phyloP scores from a whole-genome alignment of 2,797 vertebrate genomes.

The Clarias pachynema region DNA sequence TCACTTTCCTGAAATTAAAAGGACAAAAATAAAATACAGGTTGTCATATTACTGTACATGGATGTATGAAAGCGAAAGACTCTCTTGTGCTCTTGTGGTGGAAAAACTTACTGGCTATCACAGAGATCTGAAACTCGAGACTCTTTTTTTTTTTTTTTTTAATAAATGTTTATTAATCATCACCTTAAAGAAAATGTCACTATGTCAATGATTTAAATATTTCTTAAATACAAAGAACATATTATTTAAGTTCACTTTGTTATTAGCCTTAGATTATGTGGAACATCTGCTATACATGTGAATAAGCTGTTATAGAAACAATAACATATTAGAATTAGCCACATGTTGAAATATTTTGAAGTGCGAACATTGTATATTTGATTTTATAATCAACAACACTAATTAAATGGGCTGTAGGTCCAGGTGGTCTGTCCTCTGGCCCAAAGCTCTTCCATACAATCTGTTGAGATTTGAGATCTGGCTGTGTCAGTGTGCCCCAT shows the following conservation, averaged over 20 bases:
- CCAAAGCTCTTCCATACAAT: not conserved
- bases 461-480: not conserved
- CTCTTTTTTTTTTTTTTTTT: not conserved
- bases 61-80: not conserved
- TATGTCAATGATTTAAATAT: not conserved
- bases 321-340: not conserved
- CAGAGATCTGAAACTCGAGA: not conserved
- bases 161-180: not conserved
- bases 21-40: not conserved
- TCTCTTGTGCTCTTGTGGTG: not conserved
- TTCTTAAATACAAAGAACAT: not conserved
- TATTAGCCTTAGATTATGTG: not conserved
- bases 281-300: not conserved
- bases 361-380: not conserved
- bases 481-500: constrained; percentile 21
- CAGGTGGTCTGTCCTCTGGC: not conserved
- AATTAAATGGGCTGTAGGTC: not conserved
- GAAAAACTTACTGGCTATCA: not conserved
- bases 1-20: not conserved
- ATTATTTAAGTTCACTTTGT: not conserved
- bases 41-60: not conserved
- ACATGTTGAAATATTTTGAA: not conserved
- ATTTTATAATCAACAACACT: not conserved
- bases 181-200: not conserved
- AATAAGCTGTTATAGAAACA: not conserved